These are phyloP conservation scores for Cerceris ruficornis DNA, from an alignment of 2,888 invertebrate genomes.

Conservation along the genomic window DNA sequence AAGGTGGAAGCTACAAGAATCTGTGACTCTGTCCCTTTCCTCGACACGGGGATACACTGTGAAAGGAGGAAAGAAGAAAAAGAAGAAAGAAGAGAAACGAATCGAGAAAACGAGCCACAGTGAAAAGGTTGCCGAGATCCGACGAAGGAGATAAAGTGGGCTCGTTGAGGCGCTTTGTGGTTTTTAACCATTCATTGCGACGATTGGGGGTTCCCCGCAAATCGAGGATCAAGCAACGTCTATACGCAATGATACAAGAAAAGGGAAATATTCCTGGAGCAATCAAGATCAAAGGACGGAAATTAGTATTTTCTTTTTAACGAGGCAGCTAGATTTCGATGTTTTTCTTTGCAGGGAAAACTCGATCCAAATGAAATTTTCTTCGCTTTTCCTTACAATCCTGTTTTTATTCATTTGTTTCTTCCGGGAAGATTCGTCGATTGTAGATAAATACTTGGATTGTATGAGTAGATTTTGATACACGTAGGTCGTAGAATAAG, in stretches of 20 bases:
- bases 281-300: constrained; percentile 56
- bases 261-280: constrained; percentile 38
- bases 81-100: constrained; percentile 28
- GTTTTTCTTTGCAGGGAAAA: neutral
- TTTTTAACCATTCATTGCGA: constrained; percentile 62
- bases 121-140: constrained; percentile 54
- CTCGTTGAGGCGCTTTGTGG: constrained; percentile 62
- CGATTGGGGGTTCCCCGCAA: constrained; percentile 38
- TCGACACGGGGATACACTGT: constrained; percentile 21
- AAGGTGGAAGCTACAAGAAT: constrained; percentile 19
- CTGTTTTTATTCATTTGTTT: neutral
- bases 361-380: neutral
- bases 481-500: too few species aligned
- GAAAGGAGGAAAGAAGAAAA: neutral
- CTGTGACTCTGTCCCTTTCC: constrained; percentile 6
- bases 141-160: constrained; percentile 49
- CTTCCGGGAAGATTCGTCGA: too few species aligned
- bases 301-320: constrained; percentile 27
- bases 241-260: constrained; percentile 37
- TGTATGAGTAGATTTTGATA: too few species aligned
- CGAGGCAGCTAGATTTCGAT: neutral
- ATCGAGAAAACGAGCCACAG: constrained; percentile 53
- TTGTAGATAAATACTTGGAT: too few species aligned
- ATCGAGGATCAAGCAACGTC: constrained; percentile 42
- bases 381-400: neutral